These are phyloP conservation scores for Andrena dorsata DNA, from an alignment of 2,888 invertebrate genomes.

Conservation along the genomic window DNA sequence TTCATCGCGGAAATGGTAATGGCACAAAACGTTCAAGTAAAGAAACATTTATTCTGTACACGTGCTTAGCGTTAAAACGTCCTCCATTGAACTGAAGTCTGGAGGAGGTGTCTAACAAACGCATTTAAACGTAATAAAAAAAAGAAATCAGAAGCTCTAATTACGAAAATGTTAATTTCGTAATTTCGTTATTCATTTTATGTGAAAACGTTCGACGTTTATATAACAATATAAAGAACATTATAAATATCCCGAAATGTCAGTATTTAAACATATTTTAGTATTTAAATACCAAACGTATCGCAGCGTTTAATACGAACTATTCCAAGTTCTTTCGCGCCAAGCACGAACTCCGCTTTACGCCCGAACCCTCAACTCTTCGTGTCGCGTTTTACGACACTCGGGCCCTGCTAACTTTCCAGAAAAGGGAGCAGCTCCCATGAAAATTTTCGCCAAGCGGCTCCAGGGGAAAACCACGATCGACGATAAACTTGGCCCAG, in stretches of 20 bases:
- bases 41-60: too few relatives aligned
- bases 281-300: neutral
- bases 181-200: too few relatives aligned
- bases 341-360: neutral
- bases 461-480: constrained; percentile 16
- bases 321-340: neutral
- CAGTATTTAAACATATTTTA: neutral
- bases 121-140: too few relatives aligned
- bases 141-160: too few relatives aligned
- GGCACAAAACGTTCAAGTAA: too few relatives aligned
- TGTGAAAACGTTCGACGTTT: too few relatives aligned
- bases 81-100: too few relatives aligned
- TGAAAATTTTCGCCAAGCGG: constrained; percentile 28
- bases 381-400: constrained; percentile 31
- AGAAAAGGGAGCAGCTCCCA: constrained; percentile 7
- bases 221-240: too few relatives aligned
- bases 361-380: constrained; percentile 15
- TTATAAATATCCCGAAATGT: neutral
- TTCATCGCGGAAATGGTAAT: too few relatives aligned
- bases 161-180: too few relatives aligned
- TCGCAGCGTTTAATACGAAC: neutral
- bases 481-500: constrained; percentile 58
- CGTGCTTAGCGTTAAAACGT: too few relatives aligned
- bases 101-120: too few relatives aligned
- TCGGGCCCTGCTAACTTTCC: constrained; percentile 13